Evolutionary conservation across 1,140 invertebrate genomes (phyloP), one percentile per base, ranked within the genome.

Genomic region (Sitobion miscanthi): DNA sequence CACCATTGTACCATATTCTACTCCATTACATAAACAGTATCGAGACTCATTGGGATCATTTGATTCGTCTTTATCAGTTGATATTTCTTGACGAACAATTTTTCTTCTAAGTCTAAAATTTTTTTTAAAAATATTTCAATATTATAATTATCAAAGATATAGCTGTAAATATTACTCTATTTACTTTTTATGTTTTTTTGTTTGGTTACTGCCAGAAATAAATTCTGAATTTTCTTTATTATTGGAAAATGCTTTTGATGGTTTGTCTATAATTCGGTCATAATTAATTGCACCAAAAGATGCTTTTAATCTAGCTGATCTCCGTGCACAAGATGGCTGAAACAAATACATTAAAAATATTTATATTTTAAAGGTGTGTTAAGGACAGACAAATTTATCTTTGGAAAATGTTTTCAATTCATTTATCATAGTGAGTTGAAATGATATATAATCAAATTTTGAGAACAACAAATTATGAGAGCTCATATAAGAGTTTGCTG

Each of bases 1-100:
- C 91, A 99, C 98, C 99, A 99, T 99, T 94, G 99, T 98, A 20
- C 99, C 99, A 95, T 99, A 99, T 2, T 98, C 99, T 52, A 99
- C 98, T 96, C 99, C 98, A 96, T 99, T 99, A 95, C 99, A 99
- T 94, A 99, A 97, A 95, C 99, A 99, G 95, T 99, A 99, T 94
- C 98, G 96, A 23, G 20, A 20, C 2, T 83, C 77, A 83, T 23
- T 83, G 2, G 77, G 35, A 83, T 83, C 35, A 9, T 38, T 38
- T 38, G 7, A 17, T 83, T 38, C 35, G 21, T 38, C 30, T 35
- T n/a, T 11, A n/a, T 69, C 30, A n/a, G 30, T 69, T 69, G 62
- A 69, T n/a, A 20, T 52, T 17, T 52, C 49, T 52, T 52, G 20
- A 52, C 49, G 3, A 17, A 20, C 49, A 52, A 17, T 17, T 52